Conservation (phyloP, 2,888 invertebrate genomes). For the Sphinx pinastri region DNA sequence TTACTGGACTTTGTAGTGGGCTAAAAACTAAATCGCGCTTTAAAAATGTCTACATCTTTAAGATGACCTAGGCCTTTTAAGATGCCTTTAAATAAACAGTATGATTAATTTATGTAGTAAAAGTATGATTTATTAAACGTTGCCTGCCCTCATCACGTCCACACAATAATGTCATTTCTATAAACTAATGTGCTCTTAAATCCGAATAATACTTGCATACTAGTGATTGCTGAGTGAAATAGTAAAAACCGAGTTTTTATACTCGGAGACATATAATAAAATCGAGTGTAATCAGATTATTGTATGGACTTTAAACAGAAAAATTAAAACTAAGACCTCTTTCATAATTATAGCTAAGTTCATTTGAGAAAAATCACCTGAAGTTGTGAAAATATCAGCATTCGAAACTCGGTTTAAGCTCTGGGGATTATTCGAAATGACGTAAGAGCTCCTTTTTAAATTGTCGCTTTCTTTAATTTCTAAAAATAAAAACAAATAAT, state of each 20-base stretch:
- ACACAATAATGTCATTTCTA: too few relatives aligned
- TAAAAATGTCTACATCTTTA: not conserved
- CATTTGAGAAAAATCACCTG: not conserved
- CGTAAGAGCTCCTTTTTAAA: not conserved
- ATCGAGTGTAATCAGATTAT: too few relatives aligned
- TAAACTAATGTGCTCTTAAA: too few relatives aligned
- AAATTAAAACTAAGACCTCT: too few relatives aligned
- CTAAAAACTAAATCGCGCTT: not conserved
- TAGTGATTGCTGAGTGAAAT: too few relatives aligned
- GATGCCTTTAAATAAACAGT: not conserved
- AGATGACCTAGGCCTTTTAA: not conserved
- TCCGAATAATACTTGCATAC: too few relatives aligned
- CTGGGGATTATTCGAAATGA: not conserved
- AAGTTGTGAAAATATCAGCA: not conserved
- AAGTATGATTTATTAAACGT: too few relatives aligned
- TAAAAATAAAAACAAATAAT: not conserved
- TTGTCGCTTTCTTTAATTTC: not conserved
- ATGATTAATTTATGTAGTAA: not conserved
- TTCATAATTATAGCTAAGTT: too few relatives aligned
- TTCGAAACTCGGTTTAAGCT: not conserved
- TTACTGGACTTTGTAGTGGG: constrained; percentile 16
- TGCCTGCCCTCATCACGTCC: too few relatives aligned
- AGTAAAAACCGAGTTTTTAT: too few relatives aligned
- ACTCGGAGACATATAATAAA: too few relatives aligned
- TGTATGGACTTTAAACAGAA: too few relatives aligned